Base-by-base conservation (phyloP, 2,888 invertebrate genomes). In the Oscheius sp. region DNA sequence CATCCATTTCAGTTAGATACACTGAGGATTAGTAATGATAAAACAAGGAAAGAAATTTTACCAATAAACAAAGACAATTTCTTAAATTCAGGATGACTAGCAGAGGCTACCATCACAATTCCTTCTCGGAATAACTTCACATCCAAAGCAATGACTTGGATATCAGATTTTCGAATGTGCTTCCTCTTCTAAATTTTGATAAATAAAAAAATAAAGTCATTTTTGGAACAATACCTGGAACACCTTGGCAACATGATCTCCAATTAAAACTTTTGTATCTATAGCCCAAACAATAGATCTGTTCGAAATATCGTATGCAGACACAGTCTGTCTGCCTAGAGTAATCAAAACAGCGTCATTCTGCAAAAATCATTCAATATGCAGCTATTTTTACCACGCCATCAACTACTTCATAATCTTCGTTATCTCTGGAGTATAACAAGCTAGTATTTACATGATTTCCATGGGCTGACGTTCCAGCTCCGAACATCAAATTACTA, bases 361-460 rank as follows among this genome's bases (percentile, higher is more conserved):
- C 8, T 20, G 41, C 59, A 44, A 26, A 59, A 41, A 4, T 5
- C 6, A 17, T 8, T 2, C 30, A 12, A 28, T 44, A 44, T 20
- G n/a, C 2, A 12, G 17, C n/a, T 26, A 41, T 3, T n/a, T 14
- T 4, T 24, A 45, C 59, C 24, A 44, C 59, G n/a, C 36, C 51
- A 22, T 65, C 45, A 9, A 44, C 24, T 14, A 26, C 24, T 14
- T 41, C 41, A 5, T 44, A 32, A 17, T 65, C 65, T 17, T 54
- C 56, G n/a, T 28, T 28, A 28, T 54, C 54, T 54, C 56, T 65
- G 44, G 28, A 54, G 36, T 41, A 65, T n/a, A 65, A 4, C 4
- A 54, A 14, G 28, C 65, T 65, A 8, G 28, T 26, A 8, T 24
- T 41, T 0, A 54, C 54, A 2, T 51, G 38, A 32, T 45, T 28